A percentile compares a stretch with the other conserved stretches of the same genome.
These are phyloP conservation scores for Sparus aurata DNA, from an alignment of 2,797 vertebrate genomes.

Conservation along the genomic window DNA sequence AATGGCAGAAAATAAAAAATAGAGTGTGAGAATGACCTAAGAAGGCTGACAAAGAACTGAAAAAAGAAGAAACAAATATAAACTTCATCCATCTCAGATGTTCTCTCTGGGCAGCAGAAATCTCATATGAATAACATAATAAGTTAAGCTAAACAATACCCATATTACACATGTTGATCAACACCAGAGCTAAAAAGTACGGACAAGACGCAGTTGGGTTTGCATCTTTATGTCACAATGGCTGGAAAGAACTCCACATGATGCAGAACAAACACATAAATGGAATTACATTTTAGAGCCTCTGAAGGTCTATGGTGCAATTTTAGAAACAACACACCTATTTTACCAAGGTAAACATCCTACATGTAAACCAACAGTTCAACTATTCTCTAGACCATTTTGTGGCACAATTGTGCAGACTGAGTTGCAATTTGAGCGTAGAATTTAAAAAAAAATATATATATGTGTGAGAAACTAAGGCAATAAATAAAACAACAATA, in stretches of 20 bases:
- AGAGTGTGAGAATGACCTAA: not conserved
- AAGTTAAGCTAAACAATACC: no score
- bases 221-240: not conserved
- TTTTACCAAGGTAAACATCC: constrained; percentile 27
- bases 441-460: constrained; percentile 2
- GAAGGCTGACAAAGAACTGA: not conserved
- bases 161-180: no score
- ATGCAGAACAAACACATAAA: not conserved
- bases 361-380: constrained; percentile 36
- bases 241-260: not conserved
- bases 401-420: constrained; percentile 6
- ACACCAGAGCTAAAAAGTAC: no score
- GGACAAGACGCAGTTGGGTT: not conserved
- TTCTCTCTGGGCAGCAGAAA: not conserved
- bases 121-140: no score
- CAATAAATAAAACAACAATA: not conserved
- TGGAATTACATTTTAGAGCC: not conserved
- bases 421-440: constrained; percentile 12
- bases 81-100: not conserved
- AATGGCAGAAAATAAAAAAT: constrained; percentile 8
- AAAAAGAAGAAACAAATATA: not conserved
- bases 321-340: not conserved
- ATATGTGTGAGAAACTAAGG: not conserved
- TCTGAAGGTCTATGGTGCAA: not conserved
- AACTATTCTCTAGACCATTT: constrained; percentile 22